These are phyloP conservation scores for Pectinophora gossypiella DNA, from an alignment of 1,140 invertebrate genomes.

Conservation along the genomic window DNA sequence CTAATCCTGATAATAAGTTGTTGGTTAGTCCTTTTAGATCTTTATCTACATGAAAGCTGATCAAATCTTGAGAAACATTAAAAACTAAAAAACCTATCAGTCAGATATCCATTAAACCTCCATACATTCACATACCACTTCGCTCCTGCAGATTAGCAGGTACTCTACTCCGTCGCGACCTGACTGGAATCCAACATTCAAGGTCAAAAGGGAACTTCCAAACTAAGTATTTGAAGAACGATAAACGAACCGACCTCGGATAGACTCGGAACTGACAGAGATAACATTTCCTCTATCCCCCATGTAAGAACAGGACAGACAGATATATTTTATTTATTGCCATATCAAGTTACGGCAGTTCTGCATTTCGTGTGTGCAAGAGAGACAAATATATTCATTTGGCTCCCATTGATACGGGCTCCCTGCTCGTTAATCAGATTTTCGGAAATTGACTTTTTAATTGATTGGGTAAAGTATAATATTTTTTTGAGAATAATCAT, in stretches of 20 bases:
- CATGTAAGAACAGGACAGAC: slow-evolving; percentile 24
- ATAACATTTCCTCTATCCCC: slow-evolving; percentile 6
- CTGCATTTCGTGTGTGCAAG: slow-evolving; percentile 31
- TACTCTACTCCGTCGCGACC: no score
- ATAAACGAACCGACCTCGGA: slow-evolving; percentile 49
- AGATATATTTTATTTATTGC: slow-evolving; percentile 65
- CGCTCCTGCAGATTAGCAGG: background rate
- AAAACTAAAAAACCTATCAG: no score
- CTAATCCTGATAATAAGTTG: no score
- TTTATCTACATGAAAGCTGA: no score
- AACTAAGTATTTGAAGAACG: slow-evolving; percentile 62
- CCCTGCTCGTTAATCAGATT: no score
- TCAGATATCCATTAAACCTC: no score
- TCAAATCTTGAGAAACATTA: no score
- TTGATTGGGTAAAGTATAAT: slow-evolving; percentile 9
- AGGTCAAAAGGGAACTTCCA: slow-evolving; percentile 65
- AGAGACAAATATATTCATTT: slow-evolving; percentile 41
- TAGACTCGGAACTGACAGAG: slow-evolving; percentile 35
- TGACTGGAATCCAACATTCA: slow-evolving; percentile 60
- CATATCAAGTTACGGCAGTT: slow-evolving; percentile 59
- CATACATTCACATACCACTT: background rate
- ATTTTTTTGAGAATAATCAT: no score
- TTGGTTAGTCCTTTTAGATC: no score
- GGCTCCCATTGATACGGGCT: slow-evolving; percentile 28
- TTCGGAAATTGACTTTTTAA: slow-evolving; percentile 9